Evolutionary conservation across 2,113 vertebrate species (phyloP), one percentile per base, ranked within the genome.

Genomic region (Phoenicopterus ruber): DNA sequence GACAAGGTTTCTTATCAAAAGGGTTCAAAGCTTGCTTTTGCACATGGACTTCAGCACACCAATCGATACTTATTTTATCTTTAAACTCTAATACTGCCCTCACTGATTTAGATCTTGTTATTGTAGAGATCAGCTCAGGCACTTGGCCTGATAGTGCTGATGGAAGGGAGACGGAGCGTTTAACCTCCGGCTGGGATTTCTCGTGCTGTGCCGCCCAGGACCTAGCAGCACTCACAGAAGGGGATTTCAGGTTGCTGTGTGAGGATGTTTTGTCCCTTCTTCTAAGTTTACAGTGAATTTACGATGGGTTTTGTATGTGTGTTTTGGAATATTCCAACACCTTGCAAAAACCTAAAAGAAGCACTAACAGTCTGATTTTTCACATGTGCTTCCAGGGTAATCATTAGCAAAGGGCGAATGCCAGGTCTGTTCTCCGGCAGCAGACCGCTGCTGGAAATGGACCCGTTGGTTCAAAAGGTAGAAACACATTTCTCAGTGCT

Each of bases 21-120:
- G 50, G 20, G 44, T 88, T 95, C 88, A 91, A 76, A 89, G 66
- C 87, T 94, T 57, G 67, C 55, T 62, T 83, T 90, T 66, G 72
- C 86, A 46, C 86, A 9, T 80, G 46, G 91, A 49, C 94, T 46
- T 93, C 84, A 73, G 83, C 94, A 72, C 70, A 80, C 89, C 84
- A 85, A 91, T 97, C 96, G 87, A 93, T 95, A 94, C 61, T 57
- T 70, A 78, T 73, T 92, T 97, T 95, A 91, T 95, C 95, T 94
- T 84, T 79, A 86, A 93, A 78, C 88, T 92, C 82, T 58, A 90
- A 76, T 73, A 66, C 78, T 93, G 86, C 86, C 81, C 62, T 95
- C 36, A 2, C 70, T 71, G 93, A 97, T 93, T 90, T 71, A 82
- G 89, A 87, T 96, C 89, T 90, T 71, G 74, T 90, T 19, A 11